A percentile compares a stretch with the other conserved stretches of the same genome.
Evolutionary conservation across 2,113 vertebrate genomes (phyloP).

Genomic region (Promerops cafer): DNA sequence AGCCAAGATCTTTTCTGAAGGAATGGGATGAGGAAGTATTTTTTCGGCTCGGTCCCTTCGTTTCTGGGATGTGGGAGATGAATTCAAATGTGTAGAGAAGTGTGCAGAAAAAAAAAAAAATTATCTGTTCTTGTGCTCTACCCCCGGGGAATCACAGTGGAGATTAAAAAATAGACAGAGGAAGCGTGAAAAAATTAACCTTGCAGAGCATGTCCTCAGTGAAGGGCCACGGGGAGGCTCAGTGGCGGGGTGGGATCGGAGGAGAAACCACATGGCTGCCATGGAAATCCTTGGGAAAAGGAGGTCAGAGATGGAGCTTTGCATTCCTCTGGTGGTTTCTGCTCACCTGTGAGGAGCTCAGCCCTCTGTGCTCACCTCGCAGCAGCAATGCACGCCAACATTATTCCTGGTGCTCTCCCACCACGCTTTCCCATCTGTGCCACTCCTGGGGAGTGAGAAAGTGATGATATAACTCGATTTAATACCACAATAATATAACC

Average conservation of each 20-base stretch:
- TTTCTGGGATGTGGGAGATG: neutral
- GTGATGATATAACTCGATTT: neutral
- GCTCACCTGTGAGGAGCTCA: neutral
- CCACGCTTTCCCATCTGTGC: conserved; percentile 29
- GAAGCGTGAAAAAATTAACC: neutral
- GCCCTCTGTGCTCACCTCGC: neutral
- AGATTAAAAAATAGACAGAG: neutral
- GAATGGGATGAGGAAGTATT: neutral
- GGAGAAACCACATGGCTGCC: neutral
- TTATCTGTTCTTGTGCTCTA: neutral
- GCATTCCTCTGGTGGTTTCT: accelerated
- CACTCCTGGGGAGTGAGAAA: conserved; percentile 29
- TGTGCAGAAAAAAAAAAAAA: neutral
- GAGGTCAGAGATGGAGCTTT: neutral
- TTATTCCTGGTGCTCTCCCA: conserved; percentile 27
- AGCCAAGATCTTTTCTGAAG: neutral
- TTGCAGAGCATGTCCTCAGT: neutral
- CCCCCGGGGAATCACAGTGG: neutral
- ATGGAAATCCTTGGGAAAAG: neutral
- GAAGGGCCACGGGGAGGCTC: neutral
- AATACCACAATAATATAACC: neutral
- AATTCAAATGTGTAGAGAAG: neutral
- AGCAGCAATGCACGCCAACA: neutral
- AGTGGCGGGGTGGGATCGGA: accelerated
- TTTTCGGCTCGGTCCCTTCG: neutral